Percentiles rank a stretch among this genome's conserved stretches.
Evolutionary conservation across 2,797 vertebrate genomes (phyloP).

Genomic region (Microctenopoma lineatum): DNA sequence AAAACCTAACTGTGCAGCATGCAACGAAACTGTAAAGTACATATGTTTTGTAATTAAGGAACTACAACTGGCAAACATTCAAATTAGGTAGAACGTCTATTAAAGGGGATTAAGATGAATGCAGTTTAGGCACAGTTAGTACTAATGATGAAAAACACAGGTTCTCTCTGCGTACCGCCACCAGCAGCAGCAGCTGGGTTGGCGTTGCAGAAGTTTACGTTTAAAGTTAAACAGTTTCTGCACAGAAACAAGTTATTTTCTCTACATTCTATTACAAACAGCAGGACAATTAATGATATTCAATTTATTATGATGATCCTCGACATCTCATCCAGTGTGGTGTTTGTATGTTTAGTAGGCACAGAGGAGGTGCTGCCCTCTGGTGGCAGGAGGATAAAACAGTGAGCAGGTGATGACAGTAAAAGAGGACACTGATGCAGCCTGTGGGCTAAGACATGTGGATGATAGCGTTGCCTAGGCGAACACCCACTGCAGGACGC

Average conservation of each 20-base stretch:
- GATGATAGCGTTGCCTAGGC: slow-evolving; percentile 66
- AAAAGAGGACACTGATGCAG: slow-evolving; percentile 24
- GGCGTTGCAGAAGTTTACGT: not conserved
- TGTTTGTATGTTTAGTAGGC: slow-evolving; percentile 66
- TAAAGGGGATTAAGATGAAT: slow-evolving; percentile 44
- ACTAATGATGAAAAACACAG: slow-evolving; percentile 47
- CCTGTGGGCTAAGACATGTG: slow-evolving; percentile 5
- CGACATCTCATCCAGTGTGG: slow-evolving; percentile 24
- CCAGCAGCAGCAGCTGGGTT: slow-evolving; percentile 8
- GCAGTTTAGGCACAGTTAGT: slow-evolving; percentile 62
- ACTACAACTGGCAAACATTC: slow-evolving; percentile 6
- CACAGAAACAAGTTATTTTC: slow-evolving; percentile 17
- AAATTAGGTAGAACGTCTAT: slow-evolving; percentile 30
- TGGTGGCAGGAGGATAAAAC: slow-evolving; percentile 68
- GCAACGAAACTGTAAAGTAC: slow-evolving; percentile 9
- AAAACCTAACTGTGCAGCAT: not conserved
- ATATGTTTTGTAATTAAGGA: slow-evolving; percentile 5
- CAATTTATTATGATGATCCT: slow-evolving; percentile 31
- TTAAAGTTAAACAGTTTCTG: not conserved
- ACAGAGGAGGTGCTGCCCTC: slow-evolving; percentile 79
- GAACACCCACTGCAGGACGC: slow-evolving; percentile 90
- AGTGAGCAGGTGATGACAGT: slow-evolving; percentile 53
- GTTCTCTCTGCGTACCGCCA: slow-evolving; percentile 7
- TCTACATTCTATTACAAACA: slow-evolving; percentile 58
- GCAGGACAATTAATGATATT: slow-evolving; percentile 46